A percentile compares a stretch with the other conserved stretches of the same genome.
phyloP scores from a whole-genome alignment of 2,113 vertebrate genomes.

The Lasiurus borealis region DNA sequence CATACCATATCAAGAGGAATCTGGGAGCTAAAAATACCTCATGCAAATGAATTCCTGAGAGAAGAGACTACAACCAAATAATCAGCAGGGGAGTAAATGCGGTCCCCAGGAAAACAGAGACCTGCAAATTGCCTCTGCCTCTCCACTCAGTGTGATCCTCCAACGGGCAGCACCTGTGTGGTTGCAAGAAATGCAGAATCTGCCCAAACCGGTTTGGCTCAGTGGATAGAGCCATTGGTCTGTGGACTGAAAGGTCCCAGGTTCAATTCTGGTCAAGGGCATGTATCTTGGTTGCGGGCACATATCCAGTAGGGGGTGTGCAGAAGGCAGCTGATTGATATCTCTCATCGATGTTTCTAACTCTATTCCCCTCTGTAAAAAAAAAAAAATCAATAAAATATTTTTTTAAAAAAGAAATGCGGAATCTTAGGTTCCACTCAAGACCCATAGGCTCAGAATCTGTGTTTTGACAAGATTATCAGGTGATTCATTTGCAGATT shows the following conservation, averaged over 20 bases:
- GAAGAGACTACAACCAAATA: slow-evolving; percentile 56
- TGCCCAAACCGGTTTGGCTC: too few species aligned
- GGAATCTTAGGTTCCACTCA: neutral
- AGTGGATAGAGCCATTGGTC: too few species aligned
- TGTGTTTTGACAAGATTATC: neutral
- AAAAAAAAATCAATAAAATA: too few species aligned
- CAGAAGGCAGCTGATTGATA: too few species aligned
- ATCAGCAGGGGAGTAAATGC: neutral
- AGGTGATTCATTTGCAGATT: neutral
- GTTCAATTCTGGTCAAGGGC: too few species aligned
- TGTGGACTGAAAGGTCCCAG: too few species aligned
- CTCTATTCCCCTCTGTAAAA: too few species aligned
- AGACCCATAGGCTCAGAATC: neutral
- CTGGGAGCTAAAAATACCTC: slow-evolving; percentile 44
- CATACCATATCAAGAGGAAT: slow-evolving; percentile 12
- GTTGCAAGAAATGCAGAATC: neutral
- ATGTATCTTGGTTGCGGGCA: too few species aligned
- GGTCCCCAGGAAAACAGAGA: neutral
- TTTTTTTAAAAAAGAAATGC: neutral
- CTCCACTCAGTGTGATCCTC: neutral
- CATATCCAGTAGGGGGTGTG: too few species aligned
- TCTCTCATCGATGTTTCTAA: too few species aligned
- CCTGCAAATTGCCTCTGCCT: neutral
- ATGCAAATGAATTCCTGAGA: slow-evolving; percentile 61
- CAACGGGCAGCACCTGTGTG: neutral